Base-by-base conservation (phyloP, 35 echinoderm and acorn worm species). In the Ophioderma brevispina region DNA sequence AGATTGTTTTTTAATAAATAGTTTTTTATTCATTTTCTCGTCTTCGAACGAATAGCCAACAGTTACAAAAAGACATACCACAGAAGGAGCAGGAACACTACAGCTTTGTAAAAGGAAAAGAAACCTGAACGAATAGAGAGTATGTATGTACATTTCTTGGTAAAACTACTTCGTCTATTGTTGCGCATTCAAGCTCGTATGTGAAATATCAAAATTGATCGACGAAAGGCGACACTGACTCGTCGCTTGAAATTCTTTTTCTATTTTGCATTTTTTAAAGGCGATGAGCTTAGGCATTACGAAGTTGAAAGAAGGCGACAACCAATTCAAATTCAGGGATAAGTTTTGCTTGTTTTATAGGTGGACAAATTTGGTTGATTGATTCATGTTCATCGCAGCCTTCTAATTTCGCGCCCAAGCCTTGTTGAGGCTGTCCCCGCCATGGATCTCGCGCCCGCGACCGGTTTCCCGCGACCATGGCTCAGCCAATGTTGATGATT, bases 251-350 rank as follows among this genome's bases (percentile, higher is more conserved):
- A 15, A 15, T 30, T 25, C 59, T 15, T 70, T 70, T 25, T 70
- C n/a, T 2, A 13, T 70, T 70, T 70, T 70, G 10, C 23, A 25
- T 15, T 13, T 70, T 70, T 15, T 8, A 70, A 15, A 13, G 10
- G n/a, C 10, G n/a, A 15, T 70, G 59, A 82, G 23, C 38, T 90
- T 39, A 55, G 50, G 34, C 38, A 36, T 40, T 41, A 56, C 25
- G 89, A 64, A 76, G 80, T 90, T 75, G 79, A 84, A 90, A 76
- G 80, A 38, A 90, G 89, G 76, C 70, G 89, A 75, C 89, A 90
- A n/a, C n/a, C 31, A 80, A 90, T 90, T 83, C 79, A 64, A 82
- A 90, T 90, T 70, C 78, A 90, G 80, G 89, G n/a, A n/a, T 90
- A 75, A 90, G 89, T 77, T 39, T 75, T 21, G 21, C n/a, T n/a